phyloP scores from a whole-genome alignment of 2,797 vertebrate genomes.

The Sebastes diploproa region DNA sequence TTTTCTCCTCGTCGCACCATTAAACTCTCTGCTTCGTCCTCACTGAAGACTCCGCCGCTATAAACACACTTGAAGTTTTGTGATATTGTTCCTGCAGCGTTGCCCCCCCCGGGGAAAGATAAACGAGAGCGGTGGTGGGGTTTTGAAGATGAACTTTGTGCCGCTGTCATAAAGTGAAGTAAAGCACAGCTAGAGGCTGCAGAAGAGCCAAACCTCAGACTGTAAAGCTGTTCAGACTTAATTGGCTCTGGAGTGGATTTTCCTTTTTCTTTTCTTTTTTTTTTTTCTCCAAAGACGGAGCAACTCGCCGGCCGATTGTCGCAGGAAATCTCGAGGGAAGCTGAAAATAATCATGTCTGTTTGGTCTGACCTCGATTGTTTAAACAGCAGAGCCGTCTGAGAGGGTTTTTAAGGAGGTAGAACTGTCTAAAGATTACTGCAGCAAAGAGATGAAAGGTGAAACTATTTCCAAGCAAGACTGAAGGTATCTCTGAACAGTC shows the following conservation, averaged over 20 bases:
- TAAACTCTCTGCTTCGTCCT: not conserved
- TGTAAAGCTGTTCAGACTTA: constrained; percentile 5
- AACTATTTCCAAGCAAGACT: not conserved
- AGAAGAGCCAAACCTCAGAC: not conserved
- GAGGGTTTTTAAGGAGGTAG: not conserved
- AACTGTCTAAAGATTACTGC: not conserved
- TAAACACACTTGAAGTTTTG: constrained; percentile 7
- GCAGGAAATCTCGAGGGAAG: constrained; percentile 5
- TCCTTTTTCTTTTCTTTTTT: not conserved
- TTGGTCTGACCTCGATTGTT: constrained; percentile 36
- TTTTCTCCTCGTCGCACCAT: constrained; percentile 15
- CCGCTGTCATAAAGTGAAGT: constrained; percentile 2
- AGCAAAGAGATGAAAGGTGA: not conserved
- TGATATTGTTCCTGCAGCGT: not conserved
- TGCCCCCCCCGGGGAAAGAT: not conserved
- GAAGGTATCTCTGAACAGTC: not conserved
- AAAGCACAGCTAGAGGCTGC: constrained; percentile 14
- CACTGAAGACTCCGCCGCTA: not conserved
- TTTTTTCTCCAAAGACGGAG: not conserved
- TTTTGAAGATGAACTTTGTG: constrained; percentile 16
- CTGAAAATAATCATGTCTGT: constrained; percentile 30
- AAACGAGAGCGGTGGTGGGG: not conserved
- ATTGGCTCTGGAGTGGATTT: constrained; percentile 36
- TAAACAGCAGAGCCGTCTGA: not conserved
- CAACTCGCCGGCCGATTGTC: not conserved